Conservation (phyloP, 1,140 invertebrate genomes). For the Callitettix versicolor region DNA sequence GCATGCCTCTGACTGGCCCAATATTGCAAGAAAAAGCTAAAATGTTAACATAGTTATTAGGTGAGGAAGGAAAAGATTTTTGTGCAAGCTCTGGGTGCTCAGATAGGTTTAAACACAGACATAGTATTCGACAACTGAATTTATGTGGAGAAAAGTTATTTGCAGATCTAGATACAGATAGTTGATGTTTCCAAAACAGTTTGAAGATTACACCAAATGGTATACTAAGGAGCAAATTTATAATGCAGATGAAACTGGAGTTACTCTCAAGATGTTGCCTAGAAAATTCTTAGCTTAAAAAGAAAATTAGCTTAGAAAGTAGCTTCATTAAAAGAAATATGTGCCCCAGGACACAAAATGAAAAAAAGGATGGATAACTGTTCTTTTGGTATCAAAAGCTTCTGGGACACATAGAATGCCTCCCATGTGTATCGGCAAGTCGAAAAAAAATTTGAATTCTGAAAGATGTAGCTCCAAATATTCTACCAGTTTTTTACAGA, state of each 20-base stretch:
- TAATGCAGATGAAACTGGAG: constrained; percentile 21
- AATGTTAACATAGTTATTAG: background rate
- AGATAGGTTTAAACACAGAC: constrained; percentile 5
- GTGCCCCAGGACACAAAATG: constrained; percentile 17
- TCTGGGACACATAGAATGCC: constrained; percentile 23
- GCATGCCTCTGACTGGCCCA: constrained; percentile 2
- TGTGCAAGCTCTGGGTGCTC: background rate
- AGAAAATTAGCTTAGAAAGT: too few relatives aligned
- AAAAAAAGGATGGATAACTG: constrained; percentile 17
- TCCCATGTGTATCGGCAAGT: constrained; percentile 19
- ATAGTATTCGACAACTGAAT: constrained; percentile 2
- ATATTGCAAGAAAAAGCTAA: constrained; percentile 6
- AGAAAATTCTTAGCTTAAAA: constrained; percentile 5
- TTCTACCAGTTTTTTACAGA: too few relatives aligned
- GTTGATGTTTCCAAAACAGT: constrained; percentile 5
- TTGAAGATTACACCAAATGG: constrained; percentile 1
- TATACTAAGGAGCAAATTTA: constrained; percentile 19
- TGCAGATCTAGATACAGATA: background rate
- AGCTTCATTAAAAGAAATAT: too few relatives aligned
- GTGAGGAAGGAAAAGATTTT: background rate
- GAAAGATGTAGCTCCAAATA: too few relatives aligned
- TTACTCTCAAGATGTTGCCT: constrained; percentile 18
- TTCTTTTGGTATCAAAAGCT: constrained; percentile 21
- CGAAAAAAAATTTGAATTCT: too few relatives aligned
- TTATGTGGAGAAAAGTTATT: constrained; percentile 6